Conservation (phyloP, 2,797 vertebrate species). For the Balearica regulorum region DNA sequence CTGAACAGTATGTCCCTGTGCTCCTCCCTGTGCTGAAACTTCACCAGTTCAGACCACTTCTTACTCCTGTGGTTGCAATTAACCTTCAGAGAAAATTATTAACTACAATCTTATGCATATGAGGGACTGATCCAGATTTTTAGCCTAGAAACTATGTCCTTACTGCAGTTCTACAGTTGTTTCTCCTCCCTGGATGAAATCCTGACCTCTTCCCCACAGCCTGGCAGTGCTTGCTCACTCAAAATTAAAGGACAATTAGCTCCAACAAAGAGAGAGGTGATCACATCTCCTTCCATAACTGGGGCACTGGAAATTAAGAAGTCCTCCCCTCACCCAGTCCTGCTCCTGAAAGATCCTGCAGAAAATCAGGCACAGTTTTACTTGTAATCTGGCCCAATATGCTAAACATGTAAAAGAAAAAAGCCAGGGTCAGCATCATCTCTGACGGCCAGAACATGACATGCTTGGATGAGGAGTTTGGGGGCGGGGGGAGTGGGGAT, state of each 20-base stretch:
- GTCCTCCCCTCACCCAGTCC: not conserved
- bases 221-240: not conserved
- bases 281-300: not conserved
- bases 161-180: not conserved
- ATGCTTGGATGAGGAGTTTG: not conserved
- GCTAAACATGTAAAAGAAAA: not conserved
- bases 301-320: not conserved
- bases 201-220: not conserved
- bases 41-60: not conserved
- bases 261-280: not conserved
- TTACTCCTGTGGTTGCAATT: not conserved
- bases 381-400: not conserved
- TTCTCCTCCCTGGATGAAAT: not conserved
- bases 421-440: not conserved
- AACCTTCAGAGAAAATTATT: not conserved
- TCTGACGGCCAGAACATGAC: not conserved
- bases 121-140: not conserved
- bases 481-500: too few species aligned
- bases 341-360: not conserved
- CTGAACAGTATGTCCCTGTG: not conserved
- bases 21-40: not conserved
- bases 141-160: not conserved
- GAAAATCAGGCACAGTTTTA: not conserved
- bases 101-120: not conserved
- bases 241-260: constrained; percentile 9